These are phyloP conservation scores for Acrobasis repandana DNA, from an alignment of 2,888 invertebrate genomes.

Conservation along the genomic window DNA sequence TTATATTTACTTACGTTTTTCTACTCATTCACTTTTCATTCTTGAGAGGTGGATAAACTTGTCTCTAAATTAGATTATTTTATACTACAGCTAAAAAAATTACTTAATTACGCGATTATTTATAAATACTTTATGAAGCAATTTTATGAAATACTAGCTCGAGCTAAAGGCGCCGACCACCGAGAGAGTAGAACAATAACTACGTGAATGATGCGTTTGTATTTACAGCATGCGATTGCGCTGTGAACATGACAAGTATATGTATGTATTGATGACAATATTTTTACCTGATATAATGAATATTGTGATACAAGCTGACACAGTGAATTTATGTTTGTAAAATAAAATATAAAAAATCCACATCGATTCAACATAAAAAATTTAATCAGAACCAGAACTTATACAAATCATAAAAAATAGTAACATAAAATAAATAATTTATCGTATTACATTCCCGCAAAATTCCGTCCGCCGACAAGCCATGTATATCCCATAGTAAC, in stretches of 20 bases:
- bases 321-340: neutral
- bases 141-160: conserved; percentile 28
- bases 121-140: neutral
- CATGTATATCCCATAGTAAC: conserved; percentile 16
- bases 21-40: neutral
- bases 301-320: conserved; percentile 16
- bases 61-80: too few relatives aligned
- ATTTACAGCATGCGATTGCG: conserved; percentile 29
- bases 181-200: conserved; percentile 28
- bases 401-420: conserved; percentile 8
- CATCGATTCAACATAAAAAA: conserved; percentile 11
- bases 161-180: conserved; percentile 29
- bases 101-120: too few relatives aligned
- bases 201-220: conserved; percentile 20
- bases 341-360: conserved; percentile 12
- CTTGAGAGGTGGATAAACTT: neutral
- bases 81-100: too few relatives aligned
- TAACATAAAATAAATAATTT: neutral
- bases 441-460: neutral
- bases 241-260: conserved; percentile 12
- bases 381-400: neutral
- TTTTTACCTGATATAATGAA: conserved; percentile 2
- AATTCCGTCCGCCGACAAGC: conserved; percentile 9
- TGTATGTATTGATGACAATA: conserved; percentile 3
- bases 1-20: too few relatives aligned